Conservation (phyloP, 2,797 vertebrate genomes). For the Pangasius krempfi region DNA sequence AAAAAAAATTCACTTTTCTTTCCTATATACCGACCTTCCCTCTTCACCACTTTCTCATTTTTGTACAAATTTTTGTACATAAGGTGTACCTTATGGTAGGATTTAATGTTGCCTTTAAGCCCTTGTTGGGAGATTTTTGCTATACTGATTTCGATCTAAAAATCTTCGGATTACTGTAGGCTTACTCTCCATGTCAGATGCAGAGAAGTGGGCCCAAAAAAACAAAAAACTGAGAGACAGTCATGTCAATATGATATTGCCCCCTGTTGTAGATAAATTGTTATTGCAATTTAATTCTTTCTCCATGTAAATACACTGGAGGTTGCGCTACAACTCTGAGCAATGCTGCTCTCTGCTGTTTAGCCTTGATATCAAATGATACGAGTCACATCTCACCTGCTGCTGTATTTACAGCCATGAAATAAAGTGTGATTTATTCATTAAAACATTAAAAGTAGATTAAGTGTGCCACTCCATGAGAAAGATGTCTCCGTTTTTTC, state of each 20-base stretch:
- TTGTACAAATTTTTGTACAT: too few species aligned
- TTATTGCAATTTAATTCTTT: conserved; percentile 7
- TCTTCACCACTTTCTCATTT: conserved; percentile 8
- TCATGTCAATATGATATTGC: conserved; percentile 20
- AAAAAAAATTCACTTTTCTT: background rate
- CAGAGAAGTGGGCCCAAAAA: background rate
- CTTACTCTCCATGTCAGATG: background rate
- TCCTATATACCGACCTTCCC: background rate
- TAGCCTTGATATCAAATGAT: background rate
- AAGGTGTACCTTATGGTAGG: background rate
- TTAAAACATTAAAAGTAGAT: background rate
- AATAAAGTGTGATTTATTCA: background rate
- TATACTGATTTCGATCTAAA: background rate
- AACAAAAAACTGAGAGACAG: background rate
- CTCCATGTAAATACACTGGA: background rate
- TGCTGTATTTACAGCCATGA: background rate
- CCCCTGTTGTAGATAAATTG: conserved; percentile 26
- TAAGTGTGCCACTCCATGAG: background rate
- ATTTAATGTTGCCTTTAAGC: background rate
- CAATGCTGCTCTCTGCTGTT: conserved; percentile 56
- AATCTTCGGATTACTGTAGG: background rate
- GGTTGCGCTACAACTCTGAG: background rate
- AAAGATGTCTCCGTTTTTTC: background rate
- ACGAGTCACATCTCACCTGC: background rate
- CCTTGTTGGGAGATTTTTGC: background rate